These are phyloP conservation scores for Gallinago media DNA, from an alignment of 2,113 vertebrate species.

Conservation along the genomic window DNA sequence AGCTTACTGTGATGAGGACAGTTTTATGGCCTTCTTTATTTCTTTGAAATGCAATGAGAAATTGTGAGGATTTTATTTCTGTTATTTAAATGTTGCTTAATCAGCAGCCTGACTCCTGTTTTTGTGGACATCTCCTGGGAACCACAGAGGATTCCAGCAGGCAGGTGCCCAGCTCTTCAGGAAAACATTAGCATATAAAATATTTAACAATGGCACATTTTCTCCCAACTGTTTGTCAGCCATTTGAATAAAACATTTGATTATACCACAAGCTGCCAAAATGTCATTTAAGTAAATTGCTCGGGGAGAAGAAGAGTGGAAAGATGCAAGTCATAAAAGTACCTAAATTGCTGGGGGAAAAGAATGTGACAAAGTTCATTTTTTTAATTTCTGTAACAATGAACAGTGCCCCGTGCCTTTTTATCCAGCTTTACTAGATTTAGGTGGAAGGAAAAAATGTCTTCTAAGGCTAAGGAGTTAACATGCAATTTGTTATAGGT, in stretches of 20 bases:
- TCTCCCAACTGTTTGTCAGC: not conserved
- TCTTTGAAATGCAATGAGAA: conserved; percentile 17
- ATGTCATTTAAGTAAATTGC: not conserved
- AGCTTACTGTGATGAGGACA: conserved; percentile 25
- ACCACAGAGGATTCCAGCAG: not conserved
- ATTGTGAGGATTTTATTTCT: conserved; percentile 28
- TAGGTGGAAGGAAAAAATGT: not conserved
- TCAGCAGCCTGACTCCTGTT: not conserved
- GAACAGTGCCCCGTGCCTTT: not conserved
- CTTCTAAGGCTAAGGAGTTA: not conserved
- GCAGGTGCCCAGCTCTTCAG: conserved; percentile 29
- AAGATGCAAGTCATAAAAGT: not conserved
- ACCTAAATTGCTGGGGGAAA: not conserved
- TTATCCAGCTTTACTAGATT: not conserved
- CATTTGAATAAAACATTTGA: not conserved
- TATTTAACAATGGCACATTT: not conserved
- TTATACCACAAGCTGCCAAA: conserved; percentile 16
- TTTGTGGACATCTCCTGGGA: not conserved
- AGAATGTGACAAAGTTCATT: not conserved
- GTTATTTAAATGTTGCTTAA: conserved; percentile 2
- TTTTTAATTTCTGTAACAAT: not conserved
- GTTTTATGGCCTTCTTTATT: conserved; percentile 19
- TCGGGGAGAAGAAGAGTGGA: not conserved
- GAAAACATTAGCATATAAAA: not conserved
- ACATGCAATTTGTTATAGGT: not conserved